Evolutionary conservation across 1,140 invertebrate genomes (phyloP).

Genomic region (Spodoptera frugiperda): DNA sequence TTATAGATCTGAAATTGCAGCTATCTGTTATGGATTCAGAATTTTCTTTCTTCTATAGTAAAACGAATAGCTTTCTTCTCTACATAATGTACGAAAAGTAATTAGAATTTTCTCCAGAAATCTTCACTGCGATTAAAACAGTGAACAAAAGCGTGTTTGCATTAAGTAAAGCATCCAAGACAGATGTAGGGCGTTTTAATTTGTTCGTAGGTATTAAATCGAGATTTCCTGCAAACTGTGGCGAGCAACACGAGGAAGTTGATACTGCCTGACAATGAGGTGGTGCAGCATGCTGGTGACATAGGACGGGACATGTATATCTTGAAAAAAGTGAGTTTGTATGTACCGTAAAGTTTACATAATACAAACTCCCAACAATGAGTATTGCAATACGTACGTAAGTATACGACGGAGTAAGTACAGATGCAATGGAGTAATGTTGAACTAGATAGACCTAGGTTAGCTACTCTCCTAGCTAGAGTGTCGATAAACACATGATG

Average conservation of each 20-base stretch:
- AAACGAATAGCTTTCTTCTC: no score
- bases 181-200: slow-evolving; percentile 29
- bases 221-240: slow-evolving; percentile 75
- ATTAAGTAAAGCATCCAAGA: not conserved
- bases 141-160: slow-evolving; percentile 16
- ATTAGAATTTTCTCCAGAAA: not conserved
- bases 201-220: slow-evolving; percentile 64
- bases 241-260: slow-evolving; percentile 69
- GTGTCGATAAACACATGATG: no score
- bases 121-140: slow-evolving; percentile 16
- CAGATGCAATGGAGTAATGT: no score
- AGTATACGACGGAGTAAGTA: no score
- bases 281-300: slow-evolving; percentile 75
- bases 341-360: no score
- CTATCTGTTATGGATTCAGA: no score
- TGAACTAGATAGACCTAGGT: no score
- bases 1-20: no score
- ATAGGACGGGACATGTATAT: slow-evolving; percentile 81
- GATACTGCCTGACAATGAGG: slow-evolving; percentile 74
- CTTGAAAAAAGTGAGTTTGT: slow-evolving; percentile 69
- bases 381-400: no score
- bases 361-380: no score
- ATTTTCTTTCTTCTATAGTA: no score
- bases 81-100: not conserved
- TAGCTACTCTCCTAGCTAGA: no score